Evolutionary conservation across 2,797 vertebrate species (phyloP), one percentile per base, ranked within the genome.

Genomic region (Enteromius afrohamiltoni): DNA sequence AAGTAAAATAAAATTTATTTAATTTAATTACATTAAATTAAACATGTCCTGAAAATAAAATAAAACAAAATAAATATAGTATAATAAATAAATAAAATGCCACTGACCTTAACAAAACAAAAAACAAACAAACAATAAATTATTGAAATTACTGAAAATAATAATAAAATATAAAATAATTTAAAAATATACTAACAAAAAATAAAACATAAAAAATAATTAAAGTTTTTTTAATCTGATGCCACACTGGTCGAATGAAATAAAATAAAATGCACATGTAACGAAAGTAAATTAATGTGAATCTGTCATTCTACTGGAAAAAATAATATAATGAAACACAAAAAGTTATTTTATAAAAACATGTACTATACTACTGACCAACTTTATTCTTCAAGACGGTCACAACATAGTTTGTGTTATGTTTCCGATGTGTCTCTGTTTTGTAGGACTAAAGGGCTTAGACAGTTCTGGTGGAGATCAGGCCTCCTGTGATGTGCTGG

Each of bases 351-450:
- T 40, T 8, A 40, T 8, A 40, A 8, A 45, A 45, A 45, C 0
- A 45, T 45, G 0, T 45, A 17, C 31, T 21, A 19, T 34, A 17
- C 26, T 29, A 67, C 31, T 21, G 31, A 67, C 17, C 31, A 37
- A 37, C 3, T 37, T 21, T 37, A 21, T 21, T 67, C 7, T 67
- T 67, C 31, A 21, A 67, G 9, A 21, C 1, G 8, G 64, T 47
- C 65, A 58, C 11, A 26, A 69, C 2, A 55, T 2, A 55, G 8
- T 40, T 4, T 51, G 5, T 68, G 1, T 0, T 42, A 29, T 13
- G 37, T 55, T 62, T 62, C 11, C 26, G 23, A 62, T 13, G 6
- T 37, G 79, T 29, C 64, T 85, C 62, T 79, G 16, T 26, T 37
- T 45, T 34, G 40, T 4, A 62, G 16, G 26, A 37, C 21, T 51